Evolutionary conservation across 2,888 invertebrate species (phyloP).

Genomic region (Meiosimyza decipiens): DNA sequence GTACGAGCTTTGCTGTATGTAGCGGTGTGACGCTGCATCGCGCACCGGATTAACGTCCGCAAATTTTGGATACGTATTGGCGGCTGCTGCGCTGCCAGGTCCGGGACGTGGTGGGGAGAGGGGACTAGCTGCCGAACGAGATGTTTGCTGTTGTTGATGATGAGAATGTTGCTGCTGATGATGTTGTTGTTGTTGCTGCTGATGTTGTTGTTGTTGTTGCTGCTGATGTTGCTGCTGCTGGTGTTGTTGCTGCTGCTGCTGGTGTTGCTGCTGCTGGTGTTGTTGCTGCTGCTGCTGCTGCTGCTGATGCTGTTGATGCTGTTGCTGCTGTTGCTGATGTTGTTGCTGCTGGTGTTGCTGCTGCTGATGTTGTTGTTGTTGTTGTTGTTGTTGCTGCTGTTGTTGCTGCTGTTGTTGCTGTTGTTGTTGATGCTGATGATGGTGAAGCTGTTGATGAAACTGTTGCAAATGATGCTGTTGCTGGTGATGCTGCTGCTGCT

Average conservation of each 20-base stretch:
- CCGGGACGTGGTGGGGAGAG: conserved; percentile 65
- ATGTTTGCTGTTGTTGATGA: conserved; percentile 55
- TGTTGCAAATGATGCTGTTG: conserved; percentile 36
- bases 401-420: conserved; percentile 52
- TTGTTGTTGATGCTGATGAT: conserved; percentile 37
- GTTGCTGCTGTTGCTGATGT: conserved; percentile 54
- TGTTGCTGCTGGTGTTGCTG: conserved; percentile 51
- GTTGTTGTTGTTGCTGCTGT: conserved; percentile 53
- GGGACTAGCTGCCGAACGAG: conserved; percentile 66
- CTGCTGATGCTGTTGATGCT: conserved; percentile 54
- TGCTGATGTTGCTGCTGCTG: conserved; percentile 40
- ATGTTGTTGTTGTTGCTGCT: conserved; percentile 53
- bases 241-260: conserved; percentile 46
- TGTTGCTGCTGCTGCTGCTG: conserved; percentile 48
- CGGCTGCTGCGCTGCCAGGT: conserved; percentile 59
- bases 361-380: conserved; percentile 44
- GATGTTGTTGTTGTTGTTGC: conserved; percentile 49
- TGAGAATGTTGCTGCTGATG: conserved; percentile 54
- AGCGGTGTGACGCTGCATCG: conserved; percentile 62
- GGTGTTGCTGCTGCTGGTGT: conserved; percentile 45
- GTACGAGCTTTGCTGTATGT: conserved; percentile 64
- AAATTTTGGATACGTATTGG: conserved; percentile 63
- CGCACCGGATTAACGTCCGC: conserved; percentile 61
- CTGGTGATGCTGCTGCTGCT: conserved; percentile 38
- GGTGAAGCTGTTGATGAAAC: conserved; percentile 36